These are phyloP conservation scores for Ladona fulva DNA, from an alignment of 1,140 invertebrate genomes.

Conservation along the genomic window DNA sequence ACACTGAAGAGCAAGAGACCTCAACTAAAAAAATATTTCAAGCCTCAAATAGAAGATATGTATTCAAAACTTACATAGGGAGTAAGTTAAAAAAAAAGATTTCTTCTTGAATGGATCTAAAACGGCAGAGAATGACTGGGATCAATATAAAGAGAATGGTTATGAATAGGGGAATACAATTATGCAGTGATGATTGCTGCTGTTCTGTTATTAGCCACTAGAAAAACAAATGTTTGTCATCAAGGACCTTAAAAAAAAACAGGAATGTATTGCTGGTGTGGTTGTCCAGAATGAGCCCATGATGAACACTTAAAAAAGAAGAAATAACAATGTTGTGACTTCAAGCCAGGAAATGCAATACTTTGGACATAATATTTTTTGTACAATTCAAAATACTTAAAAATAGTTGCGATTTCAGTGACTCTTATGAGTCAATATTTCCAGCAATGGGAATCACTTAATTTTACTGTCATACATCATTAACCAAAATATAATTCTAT, in stretches of 20 bases:
- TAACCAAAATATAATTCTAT: background rate
- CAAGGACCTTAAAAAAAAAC: background rate
- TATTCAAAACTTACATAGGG: constrained; percentile 51
- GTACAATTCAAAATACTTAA: constrained; percentile 1
- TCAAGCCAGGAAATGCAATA: background rate
- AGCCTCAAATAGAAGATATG: constrained; percentile 83
- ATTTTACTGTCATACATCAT: background rate
- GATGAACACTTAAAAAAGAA: background rate
- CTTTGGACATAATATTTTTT: constrained; percentile 4
- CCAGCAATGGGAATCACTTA: background rate
- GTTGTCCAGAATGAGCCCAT: background rate
- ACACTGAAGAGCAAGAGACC: constrained; percentile 92
- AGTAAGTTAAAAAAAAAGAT: background rate
- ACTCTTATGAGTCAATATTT: background rate
- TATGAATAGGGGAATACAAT: background rate
- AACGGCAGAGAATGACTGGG: background rate
- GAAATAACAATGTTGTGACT: background rate
- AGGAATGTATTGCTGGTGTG: background rate
- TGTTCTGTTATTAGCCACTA: background rate
- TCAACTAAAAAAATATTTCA: constrained; percentile 81
- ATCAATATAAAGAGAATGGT: background rate
- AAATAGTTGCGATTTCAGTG: background rate
- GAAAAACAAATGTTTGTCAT: background rate
- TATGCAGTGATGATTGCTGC: background rate
- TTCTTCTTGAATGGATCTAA: background rate